Percentiles rank a stretch among this genome's conserved stretches.
phyloP scores from a whole-genome alignment of 35 echinoderm and acorn worm genomes.

The Apostichopus japonicus region DNA sequence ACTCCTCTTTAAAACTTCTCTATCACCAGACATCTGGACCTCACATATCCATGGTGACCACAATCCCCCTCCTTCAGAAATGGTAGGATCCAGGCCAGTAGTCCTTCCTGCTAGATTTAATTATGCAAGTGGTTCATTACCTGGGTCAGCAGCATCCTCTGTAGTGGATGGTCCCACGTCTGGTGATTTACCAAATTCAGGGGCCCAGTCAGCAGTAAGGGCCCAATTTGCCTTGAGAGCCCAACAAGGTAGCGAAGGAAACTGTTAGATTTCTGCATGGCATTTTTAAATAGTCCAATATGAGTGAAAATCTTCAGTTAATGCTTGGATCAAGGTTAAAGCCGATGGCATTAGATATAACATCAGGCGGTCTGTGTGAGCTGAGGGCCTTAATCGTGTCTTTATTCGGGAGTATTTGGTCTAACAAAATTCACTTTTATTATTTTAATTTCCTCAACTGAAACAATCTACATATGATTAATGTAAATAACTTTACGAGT shows the following conservation, averaged over 20 bases:
- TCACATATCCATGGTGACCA: conserved; percentile 18
- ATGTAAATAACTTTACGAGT: too few relatives aligned
- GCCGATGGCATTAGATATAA: too few relatives aligned
- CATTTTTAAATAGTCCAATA: not conserved
- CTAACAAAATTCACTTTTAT: too few relatives aligned
- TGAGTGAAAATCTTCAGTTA: not conserved
- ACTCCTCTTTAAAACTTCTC: not conserved
- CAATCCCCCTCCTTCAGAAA: conserved; percentile 8
- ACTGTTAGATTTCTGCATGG: not conserved
- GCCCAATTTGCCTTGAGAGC: not conserved
- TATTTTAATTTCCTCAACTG: too few relatives aligned
- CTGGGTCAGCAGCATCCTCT: conserved; percentile 40
- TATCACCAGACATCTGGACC: conserved; percentile 47
- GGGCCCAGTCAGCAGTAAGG: not conserved
- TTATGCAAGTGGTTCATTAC: conserved; percentile 11
- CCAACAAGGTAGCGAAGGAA: not conserved
- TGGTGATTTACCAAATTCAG: not conserved
- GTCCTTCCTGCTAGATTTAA: conserved; percentile 51
- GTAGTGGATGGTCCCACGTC: conserved; percentile 27
- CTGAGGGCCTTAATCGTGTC: too few relatives aligned
- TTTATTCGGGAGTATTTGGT: too few relatives aligned
- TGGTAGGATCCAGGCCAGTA: conserved; percentile 4
- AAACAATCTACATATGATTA: too few relatives aligned
- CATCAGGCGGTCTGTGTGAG: too few relatives aligned
- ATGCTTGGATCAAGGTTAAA: not conserved